Conservation (phyloP, 2,797 vertebrate species). For the Epinephelus malabaricus region DNA sequence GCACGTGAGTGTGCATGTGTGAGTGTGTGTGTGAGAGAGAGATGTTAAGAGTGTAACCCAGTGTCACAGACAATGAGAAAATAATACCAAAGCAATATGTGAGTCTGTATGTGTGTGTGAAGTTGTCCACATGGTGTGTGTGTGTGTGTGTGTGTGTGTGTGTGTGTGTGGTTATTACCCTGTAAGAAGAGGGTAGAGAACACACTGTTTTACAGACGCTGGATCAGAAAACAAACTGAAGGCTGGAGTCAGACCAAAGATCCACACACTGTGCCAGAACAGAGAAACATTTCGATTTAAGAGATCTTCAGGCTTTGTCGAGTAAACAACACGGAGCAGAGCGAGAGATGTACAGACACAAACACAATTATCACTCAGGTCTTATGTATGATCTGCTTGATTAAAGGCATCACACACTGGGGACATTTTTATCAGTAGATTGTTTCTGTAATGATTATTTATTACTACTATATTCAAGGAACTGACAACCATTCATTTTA, state of each 20-base stretch:
- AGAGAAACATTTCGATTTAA: background rate
- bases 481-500: too few relatives aligned
- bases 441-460: too few relatives aligned
- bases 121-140: background rate
- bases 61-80: constrained; percentile 16
- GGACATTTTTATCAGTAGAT: too few relatives aligned
- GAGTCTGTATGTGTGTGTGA: constrained; percentile 13
- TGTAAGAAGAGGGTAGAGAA: background rate
- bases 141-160: background rate
- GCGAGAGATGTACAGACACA: background rate
- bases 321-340: background rate
- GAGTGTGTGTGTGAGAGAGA: constrained; percentile 8
- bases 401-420: background rate
- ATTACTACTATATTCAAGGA: too few relatives aligned
- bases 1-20: constrained; percentile 26
- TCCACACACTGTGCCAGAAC: background rate
- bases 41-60: constrained; percentile 14
- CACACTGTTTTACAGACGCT: background rate
- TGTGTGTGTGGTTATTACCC: background rate
- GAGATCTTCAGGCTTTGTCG: background rate
- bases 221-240: background rate
- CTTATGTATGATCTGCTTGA: constrained; percentile 16
- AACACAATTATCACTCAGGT: constrained; percentile 10
- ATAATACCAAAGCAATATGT: constrained; percentile 17
- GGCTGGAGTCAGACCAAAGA: background rate